phyloP scores from a whole-genome alignment of 37 sponge, comb jelly and placozoan genomes.

The Cladorhizidae sp. region DNA sequence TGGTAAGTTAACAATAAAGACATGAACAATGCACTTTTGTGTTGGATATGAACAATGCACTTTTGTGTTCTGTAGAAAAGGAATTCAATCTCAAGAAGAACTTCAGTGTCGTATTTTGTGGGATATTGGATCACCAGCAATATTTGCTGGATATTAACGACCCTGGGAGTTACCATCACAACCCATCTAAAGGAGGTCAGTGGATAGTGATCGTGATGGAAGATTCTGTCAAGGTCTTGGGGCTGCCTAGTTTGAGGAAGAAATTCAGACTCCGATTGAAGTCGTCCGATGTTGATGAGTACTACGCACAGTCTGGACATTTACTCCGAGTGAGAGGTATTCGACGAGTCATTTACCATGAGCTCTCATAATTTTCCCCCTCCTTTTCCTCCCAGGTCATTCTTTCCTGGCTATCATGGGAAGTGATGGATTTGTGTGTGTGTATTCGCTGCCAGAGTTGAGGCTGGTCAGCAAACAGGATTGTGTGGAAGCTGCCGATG shows the following conservation, averaged over 20 bases:
- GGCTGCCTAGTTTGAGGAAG: slow-evolving; percentile 59
- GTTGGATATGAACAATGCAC: not conserved
- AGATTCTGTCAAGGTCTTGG: slow-evolving; percentile 52
- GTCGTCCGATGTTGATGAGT: slow-evolving; percentile 62
- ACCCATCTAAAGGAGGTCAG: slow-evolving; percentile 39
- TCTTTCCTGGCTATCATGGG: slow-evolving; percentile 56
- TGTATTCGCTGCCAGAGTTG: slow-evolving; percentile 72
- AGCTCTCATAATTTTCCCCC: too few relatives aligned
- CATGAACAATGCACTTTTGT: too few relatives aligned
- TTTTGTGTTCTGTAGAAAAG: slow-evolving; percentile 26
- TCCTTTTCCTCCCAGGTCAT: slow-evolving; percentile 6
- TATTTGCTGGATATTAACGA: slow-evolving; percentile 72
- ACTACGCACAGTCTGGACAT: slow-evolving; percentile 71
- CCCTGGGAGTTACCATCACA: slow-evolving; percentile 31
- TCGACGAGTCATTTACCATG: not conserved
- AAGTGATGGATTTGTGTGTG: slow-evolving; percentile 63
- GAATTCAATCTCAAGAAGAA: slow-evolving; percentile 69
- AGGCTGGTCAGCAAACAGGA: slow-evolving; percentile 64
- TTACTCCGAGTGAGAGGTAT: slow-evolving; percentile 59
- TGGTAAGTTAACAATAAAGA: slow-evolving; percentile 19
- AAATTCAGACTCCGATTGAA: slow-evolving; percentile 60
- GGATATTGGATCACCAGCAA: slow-evolving; percentile 59
- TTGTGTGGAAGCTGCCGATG: slow-evolving; percentile 83
- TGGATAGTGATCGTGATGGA: slow-evolving; percentile 72
- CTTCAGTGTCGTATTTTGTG: slow-evolving; percentile 58